Base-by-base conservation (phyloP, 1,140 invertebrate genomes). In the Nephila pilipes region DNA sequence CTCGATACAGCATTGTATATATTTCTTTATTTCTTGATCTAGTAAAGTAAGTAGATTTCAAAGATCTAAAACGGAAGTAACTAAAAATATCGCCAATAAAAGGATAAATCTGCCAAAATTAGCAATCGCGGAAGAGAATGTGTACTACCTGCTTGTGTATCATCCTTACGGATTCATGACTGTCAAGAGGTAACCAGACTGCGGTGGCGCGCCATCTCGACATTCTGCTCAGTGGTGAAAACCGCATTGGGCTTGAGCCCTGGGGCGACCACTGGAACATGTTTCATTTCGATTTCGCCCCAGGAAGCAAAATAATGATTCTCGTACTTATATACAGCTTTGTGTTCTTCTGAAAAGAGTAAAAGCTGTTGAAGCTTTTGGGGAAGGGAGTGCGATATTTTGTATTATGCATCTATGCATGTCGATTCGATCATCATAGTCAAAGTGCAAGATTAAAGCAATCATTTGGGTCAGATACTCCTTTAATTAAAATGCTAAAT, bases 251-350 rank as follows among this genome's bases (percentile, higher is more conserved):
- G 79, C n/a, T 38, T 14, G 25, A 81, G 90, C 90, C 57, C 22
- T 29, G 38, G 88, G 88, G 69, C 69, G 25, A 46, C 46, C 58
- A 38, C 60, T 36, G 60, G 63, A 38, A 88, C 87, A 69, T 38
- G 60, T 63, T 85, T 81, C 90, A 85, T 83, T 83, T 91, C 90
- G 90, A 91, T 91, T 91, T 91, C 32, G 90, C 90, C 90, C 90
- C 57, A 79, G 90, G 90, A 91, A 36, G 38, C 90, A 63, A 91
- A 91, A 91, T 91, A 91, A 91, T 91, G 90, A 83, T 57, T 80
- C 29, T 16, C 75, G 18, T 38, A 38, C 58, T 75, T 20, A 18
- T 38, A 57, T 25, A 46, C 38, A 22, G 22, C 25, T 57, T 75
- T 55, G 46, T n/a, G 18, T 29, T 22, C n/a, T 46, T 20, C 65